These are phyloP conservation scores for Papilio polyxenes DNA, from an alignment of 1,140 invertebrate species.

Conservation along the genomic window DNA sequence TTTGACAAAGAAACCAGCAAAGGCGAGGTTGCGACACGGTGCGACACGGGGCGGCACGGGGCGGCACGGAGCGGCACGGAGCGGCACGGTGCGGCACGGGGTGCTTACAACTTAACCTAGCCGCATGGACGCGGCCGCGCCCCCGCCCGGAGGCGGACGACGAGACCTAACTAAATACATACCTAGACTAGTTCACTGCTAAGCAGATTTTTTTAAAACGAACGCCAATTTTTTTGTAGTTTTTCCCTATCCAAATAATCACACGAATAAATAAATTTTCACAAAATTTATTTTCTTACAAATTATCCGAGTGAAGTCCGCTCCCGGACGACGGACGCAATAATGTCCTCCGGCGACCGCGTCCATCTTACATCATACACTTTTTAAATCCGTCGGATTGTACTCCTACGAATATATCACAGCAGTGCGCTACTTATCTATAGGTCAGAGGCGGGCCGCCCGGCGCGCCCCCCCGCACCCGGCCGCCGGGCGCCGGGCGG, in stretches of 20 bases:
- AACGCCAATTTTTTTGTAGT: conserved; percentile 34
- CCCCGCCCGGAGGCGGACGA: conserved; percentile 50
- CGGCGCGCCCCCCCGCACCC: conserved; percentile 26
- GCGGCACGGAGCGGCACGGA: too few species aligned
- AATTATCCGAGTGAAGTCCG: not conserved
- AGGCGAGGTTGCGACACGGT: too few species aligned
- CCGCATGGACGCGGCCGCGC: conserved; percentile 53
- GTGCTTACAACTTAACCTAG: conserved; percentile 73
- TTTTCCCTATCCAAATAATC: conserved; percentile 21
- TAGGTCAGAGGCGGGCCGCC: conserved; percentile 48
- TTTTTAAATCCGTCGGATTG: conserved; percentile 50
- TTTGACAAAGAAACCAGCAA: too few species aligned
- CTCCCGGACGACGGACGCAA: not conserved
- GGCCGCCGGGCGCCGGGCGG: not conserved
- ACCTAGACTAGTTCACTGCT: conserved; percentile 33
- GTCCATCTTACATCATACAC: conserved; percentile 41
- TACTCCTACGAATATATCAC: conserved; percentile 71
- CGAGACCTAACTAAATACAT: conserved; percentile 35
- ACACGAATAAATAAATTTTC: conserved; percentile 18
- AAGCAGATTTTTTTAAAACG: conserved; percentile 34
- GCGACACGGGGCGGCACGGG: not conserved
- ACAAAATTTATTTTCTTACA: conserved; percentile 10
- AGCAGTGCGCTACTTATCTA: conserved; percentile 68
- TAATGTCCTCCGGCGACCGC: conserved; percentile 46
- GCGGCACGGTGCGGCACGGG: conserved; percentile 55